A percentile compares a stretch with the other conserved stretches of the same genome.
These are phyloP conservation scores for Eupelmus urozonus DNA, from an alignment of 2,888 invertebrate genomes.

Conservation along the genomic window DNA sequence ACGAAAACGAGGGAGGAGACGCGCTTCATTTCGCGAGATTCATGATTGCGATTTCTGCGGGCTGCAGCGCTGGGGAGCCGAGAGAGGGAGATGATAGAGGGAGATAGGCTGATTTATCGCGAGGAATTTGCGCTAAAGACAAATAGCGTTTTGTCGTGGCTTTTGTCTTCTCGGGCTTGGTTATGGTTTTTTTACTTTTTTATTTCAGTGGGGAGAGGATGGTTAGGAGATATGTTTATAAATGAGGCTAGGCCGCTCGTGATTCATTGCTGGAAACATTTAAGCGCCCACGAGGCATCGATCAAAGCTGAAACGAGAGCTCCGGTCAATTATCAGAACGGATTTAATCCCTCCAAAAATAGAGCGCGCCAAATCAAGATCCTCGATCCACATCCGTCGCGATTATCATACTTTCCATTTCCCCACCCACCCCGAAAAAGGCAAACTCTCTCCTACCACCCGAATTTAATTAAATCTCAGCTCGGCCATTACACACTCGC, in stretches of 20 bases:
- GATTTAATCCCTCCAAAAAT: not conserved
- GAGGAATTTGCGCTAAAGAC: conserved; percentile 50
- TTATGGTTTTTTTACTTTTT: not conserved
- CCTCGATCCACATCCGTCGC: not conserved
- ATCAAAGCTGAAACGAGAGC: too few species aligned
- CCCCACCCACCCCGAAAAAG: not conserved
- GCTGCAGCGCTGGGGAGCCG: not conserved
- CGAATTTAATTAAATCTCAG: conserved; percentile 47
- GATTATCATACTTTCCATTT: conserved; percentile 31
- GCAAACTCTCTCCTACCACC: too few species aligned
- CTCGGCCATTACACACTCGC: conserved; percentile 38
- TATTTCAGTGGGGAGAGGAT: not conserved
- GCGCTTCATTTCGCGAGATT: conserved; percentile 69
- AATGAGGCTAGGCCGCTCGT: too few species aligned
- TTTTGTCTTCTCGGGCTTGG: not conserved
- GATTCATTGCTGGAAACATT: too few species aligned
- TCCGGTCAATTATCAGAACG: not conserved
- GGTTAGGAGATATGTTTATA: not conserved
- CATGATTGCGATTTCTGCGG: conserved; percentile 61
- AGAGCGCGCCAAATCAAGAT: not conserved
- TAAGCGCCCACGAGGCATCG: too few species aligned
- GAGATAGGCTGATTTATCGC: conserved; percentile 57
- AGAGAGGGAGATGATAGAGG: conserved; percentile 44
- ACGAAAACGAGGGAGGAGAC: conserved; percentile 49
- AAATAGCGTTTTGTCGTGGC: conserved; percentile 42